These are phyloP conservation scores for Tokudaia tokunoshimensis DNA, from an alignment of 2,797 vertebrate genomes.

Conservation along the genomic window DNA sequence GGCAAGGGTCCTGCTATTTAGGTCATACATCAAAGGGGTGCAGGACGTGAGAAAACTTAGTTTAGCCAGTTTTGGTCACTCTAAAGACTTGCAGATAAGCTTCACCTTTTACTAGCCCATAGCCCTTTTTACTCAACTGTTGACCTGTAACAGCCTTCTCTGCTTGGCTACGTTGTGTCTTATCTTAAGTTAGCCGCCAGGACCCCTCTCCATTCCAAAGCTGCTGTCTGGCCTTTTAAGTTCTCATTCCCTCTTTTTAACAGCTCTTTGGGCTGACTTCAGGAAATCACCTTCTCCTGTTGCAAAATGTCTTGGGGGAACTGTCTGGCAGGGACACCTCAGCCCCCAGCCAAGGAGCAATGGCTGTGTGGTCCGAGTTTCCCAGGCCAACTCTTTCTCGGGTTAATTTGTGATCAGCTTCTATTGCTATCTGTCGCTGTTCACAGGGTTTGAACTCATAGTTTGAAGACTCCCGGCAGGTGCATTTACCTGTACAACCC, in stretches of 20 bases:
- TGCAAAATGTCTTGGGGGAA: neutral
- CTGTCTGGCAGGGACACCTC: neutral
- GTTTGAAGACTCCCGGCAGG: neutral
- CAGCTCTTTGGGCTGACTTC: neutral
- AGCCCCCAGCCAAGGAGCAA: neutral
- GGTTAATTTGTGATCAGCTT: neutral
- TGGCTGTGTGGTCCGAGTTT: neutral
- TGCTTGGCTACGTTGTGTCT: neutral
- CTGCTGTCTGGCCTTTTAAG: neutral
- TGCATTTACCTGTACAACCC: accelerated
- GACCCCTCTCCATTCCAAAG: neutral
- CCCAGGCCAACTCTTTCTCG: neutral
- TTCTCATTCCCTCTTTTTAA: neutral
- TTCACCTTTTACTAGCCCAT: accelerated
- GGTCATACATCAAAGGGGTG: accelerated
- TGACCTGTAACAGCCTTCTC: no score
- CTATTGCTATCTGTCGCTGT: accelerated
- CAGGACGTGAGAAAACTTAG: neutral
- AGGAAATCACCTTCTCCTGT: neutral
- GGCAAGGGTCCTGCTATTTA: accelerated
- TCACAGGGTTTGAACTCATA: accelerated
- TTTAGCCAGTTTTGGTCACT: accelerated
- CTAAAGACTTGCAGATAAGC: neutral
- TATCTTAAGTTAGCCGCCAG: accelerated
- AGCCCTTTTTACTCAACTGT: accelerated